Evolutionary conservation across 1,140 invertebrate species (phyloP), one percentile per base, ranked within the genome.

Genomic region (Zophobas atratus): DNA sequence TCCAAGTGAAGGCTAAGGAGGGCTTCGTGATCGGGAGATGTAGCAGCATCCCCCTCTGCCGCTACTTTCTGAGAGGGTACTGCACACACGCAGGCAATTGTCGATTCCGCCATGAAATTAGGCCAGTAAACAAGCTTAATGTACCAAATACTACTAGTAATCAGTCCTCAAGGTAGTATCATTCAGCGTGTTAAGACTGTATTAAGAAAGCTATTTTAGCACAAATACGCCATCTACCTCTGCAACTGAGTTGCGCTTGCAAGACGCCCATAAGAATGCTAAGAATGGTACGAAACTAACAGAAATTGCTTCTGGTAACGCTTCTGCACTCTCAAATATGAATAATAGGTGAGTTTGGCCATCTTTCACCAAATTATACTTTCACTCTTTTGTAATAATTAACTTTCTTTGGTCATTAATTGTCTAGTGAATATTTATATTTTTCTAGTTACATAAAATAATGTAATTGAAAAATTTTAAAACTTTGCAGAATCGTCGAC

Each of bases 51-150:
- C 60, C 60, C 8, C 39, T 77, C 6, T 82, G 81, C 43, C 76
- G 79, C 39, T 82, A 78, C 39, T 75, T 71, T 49, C 43, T 70
- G 46, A 32, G 80, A 38, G 81, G 81, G 5, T 77, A 77, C 38
- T 82, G 81, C 35, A 76, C 77, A 36, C 79, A 81, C 48, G 75
- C 77, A 49, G 73, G 80, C n/a, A 79, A 76, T 57, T 82, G 81
- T 75, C 78, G 74, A 56, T 82, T 79, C 77, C 77, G 80, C 70
- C 81, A 82, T 78, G 81, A 82, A 72, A 82, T 67, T 20, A 76
- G 63, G 72, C 77, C 46, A 77, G 63, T 67, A 38, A 53, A 57
- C 8, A 79, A 53, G 72, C 60, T 74, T 71, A 80, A 73, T 51
- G 43, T 60, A 77, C 75, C 56, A 48, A 76, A 51, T 76, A 73